Conservation (phyloP, 1,140 invertebrate species). For the Drosophila simulans region DNA sequence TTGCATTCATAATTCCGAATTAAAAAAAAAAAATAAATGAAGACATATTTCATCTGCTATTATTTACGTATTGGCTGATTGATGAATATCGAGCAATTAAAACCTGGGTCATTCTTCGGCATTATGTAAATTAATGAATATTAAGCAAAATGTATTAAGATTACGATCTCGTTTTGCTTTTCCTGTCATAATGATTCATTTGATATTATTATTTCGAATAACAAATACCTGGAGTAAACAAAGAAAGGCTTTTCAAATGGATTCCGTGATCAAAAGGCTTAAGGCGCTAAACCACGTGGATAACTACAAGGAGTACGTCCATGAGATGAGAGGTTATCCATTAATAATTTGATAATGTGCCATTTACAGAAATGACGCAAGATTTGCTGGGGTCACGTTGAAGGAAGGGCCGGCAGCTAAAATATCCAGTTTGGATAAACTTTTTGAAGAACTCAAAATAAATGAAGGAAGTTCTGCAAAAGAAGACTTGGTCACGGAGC, state of each 20-base stretch:
- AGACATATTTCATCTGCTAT: slow-evolving; percentile 3
- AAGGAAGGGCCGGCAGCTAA: neutral
- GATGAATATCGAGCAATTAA: slow-evolving; percentile 2
- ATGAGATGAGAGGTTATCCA: too few relatives aligned
- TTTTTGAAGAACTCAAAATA: neutral
- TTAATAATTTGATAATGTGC: neutral
- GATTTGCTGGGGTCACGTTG: neutral
- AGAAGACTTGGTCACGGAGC: neutral
- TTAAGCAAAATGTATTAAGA: neutral
- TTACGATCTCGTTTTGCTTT: slow-evolving; percentile 9
- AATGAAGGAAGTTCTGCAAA: neutral
- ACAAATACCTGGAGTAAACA: neutral
- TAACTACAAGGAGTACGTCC: neutral
- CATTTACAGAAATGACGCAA: neutral
- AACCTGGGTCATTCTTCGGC: neutral
- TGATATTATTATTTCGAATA: neutral
- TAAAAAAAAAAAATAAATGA: slow-evolving; percentile 3
- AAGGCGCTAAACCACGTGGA: neutral
- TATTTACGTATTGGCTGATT: slow-evolving; percentile 9
- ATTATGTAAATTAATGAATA: too few relatives aligned
- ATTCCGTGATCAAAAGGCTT: neutral
- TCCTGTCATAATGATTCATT: neutral
- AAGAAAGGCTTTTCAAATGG: neutral
- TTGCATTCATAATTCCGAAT: slow-evolving; percentile 24
- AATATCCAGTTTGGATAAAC: neutral